Base-by-base conservation (phyloP, 1,140 invertebrate species). In the Magallana ariakensis region DNA sequence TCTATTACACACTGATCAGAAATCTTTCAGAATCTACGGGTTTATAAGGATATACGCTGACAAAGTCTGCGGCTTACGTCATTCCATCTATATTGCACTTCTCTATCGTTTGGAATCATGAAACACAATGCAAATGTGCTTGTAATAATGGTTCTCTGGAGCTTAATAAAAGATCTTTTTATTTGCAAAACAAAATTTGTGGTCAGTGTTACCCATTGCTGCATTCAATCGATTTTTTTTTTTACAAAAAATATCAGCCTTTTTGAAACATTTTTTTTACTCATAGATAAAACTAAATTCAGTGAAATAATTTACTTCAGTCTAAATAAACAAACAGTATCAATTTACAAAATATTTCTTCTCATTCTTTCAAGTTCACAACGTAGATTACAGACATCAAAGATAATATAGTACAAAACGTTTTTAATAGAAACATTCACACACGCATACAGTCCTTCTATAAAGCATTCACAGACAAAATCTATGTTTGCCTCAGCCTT, bases 1-100 rank as follows among this genome's bases (percentile, higher is more conserved):
- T 75, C 66, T 75, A 75, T 75, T 46, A 75, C 22, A 75, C 22
- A 75, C 66, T 75, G 66, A 11, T 26, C 22, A 26, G 33, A 13
- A 75, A 13, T 75, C 66, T 26, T 46, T 75, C 22, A 75, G 9
- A 75, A 22, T 75, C 15, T 22, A 33, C 22, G 15, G 22, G 22
- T 75, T 75, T 75, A 33, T 75, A 19, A 26, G 7, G 62, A 13
- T 26, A 10, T 13, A 75, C 13, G 33, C 13, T 46, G 33, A 33
- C 66, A 75, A 13, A 22, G 66, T 75, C 66, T 75, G 22, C 9
- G 10, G 22, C 19, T 26, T 75, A 26, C 66, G 66, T 75, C 9
- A 75, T 19, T 9, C 22, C 26, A 19, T 75, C 7, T 22, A 26
- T 33, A 13, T 15, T 75, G 10, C 13, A 33, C 33, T 75, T 11